phyloP scores from a whole-genome alignment of 1,140 invertebrate species.

The Heliconius eleuchia region DNA sequence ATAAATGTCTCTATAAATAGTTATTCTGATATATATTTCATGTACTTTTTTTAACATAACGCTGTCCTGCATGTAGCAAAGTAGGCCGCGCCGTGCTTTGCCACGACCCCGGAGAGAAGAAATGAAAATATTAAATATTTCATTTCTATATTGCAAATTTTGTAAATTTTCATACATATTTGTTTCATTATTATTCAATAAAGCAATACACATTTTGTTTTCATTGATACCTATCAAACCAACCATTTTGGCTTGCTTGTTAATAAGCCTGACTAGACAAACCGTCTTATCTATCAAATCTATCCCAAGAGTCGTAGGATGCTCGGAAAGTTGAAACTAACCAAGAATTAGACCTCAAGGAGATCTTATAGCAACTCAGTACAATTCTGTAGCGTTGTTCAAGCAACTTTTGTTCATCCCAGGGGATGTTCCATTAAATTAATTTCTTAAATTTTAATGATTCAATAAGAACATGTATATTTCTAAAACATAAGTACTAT shows the following conservation, averaged over 20 bases:
- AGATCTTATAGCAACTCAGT: conserved; percentile 24
- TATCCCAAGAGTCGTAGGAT: conserved; percentile 37
- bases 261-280: conserved; percentile 44
- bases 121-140: too few relatives aligned
- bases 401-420: conserved; percentile 28
- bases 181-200: too few relatives aligned
- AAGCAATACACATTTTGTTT: not conserved
- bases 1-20: too few relatives aligned
- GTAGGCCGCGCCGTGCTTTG: too few relatives aligned
- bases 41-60: too few relatives aligned
- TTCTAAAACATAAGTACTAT: too few relatives aligned
- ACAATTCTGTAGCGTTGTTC: conserved; percentile 27
- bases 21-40: too few relatives aligned
- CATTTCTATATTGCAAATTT: too few relatives aligned
- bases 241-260: conserved; percentile 41
- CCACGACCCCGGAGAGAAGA: too few relatives aligned
- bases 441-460: not conserved
- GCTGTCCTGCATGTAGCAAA: too few relatives aligned
- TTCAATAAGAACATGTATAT: too few relatives aligned
- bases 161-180: too few relatives aligned
- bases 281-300: conserved; percentile 39
- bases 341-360: conserved; percentile 35
- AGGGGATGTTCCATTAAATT: conserved; percentile 18
- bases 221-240: conserved; percentile 18
- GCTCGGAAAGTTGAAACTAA: conserved; percentile 27